Percentiles rank a stretch among this genome's conserved stretches.
These are phyloP conservation scores for Pterophyllum scalare DNA, from an alignment of 2,113 vertebrate species.

Conservation along the genomic window DNA sequence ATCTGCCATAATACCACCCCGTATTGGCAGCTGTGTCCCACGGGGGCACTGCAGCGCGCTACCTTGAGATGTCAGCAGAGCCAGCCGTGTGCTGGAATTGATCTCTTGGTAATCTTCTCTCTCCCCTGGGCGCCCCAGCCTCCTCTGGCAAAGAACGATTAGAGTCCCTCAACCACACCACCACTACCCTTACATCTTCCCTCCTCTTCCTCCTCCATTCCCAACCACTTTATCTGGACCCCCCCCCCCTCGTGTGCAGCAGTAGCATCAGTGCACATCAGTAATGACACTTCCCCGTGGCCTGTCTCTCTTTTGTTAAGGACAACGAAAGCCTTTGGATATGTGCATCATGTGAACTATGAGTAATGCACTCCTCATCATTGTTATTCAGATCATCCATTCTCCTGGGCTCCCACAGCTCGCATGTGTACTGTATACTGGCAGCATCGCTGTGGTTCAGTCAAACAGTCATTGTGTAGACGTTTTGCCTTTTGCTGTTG, in stretches of 20 bases:
- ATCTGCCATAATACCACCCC: constrained; percentile 28
- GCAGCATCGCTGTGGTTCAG: not conserved
- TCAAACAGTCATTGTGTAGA: not conserved
- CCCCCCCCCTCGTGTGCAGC: not conserved
- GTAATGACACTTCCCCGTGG: constrained; percentile 16
- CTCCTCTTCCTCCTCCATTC: not conserved
- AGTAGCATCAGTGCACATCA: constrained; percentile 20
- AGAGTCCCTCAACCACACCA: constrained; percentile 25
- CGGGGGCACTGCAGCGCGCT: constrained; percentile 31
- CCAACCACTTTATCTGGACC: not conserved
- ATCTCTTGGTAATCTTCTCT: constrained; percentile 70
- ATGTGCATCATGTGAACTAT: constrained; percentile 11
- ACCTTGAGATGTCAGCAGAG: constrained; percentile 69
- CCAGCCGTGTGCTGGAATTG: constrained; percentile 50
- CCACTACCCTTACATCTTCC: not conserved
- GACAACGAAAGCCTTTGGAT: constrained; percentile 29
- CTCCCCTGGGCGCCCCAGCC: constrained; percentile 33
- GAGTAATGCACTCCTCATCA: not conserved
- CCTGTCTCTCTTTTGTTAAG: constrained; percentile 20
- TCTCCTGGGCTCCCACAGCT: not conserved
- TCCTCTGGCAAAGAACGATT: constrained; percentile 56
- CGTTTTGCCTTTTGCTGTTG: constrained; percentile 9
- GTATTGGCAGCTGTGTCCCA: constrained; percentile 44
- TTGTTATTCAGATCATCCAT: constrained; percentile 16
- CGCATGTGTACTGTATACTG: not conserved